Evolutionary conservation across 2,888 invertebrate species (phyloP), one percentile per base, ranked within the genome.

Genomic region (Glyphotaelius pellucidus): DNA sequence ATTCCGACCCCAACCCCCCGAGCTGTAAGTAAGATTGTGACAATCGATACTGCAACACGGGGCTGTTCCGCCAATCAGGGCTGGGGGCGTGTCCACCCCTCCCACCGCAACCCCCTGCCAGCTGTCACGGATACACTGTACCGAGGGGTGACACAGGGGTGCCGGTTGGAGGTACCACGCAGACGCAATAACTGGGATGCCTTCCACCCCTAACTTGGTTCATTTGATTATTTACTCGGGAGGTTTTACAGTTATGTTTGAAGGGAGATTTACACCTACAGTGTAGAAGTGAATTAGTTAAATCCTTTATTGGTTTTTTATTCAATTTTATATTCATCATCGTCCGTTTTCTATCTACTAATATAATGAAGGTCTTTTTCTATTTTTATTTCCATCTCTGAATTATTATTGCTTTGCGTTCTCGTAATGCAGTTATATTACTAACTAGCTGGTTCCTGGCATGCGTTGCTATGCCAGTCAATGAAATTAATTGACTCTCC

Each of bases 41-140:
- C 93, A 93, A 93, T 92, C 93, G 92, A 93, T 93, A 93, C 84
- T 93, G 92, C 92, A 92, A 52, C 90, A 81, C 32, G 84, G 89
- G 89, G 92, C 84, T 85, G 80, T 79, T 89, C 89, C 92, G 85
- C 93, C 93, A 93, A 93, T 93, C 92, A 91, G 91, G 91, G 90
- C 92, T 32, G 90, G 88, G 93, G 93, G 93, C 93, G 93, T 93
- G 93, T 80, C 79, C 67, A n/a, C 42, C 90, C 81, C 88, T 52
- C 42, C 84, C 47, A 47, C 85, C 83, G 83, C 88, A 32, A 81
- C 52, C 52, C 52, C 52, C 25, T 79, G 79, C 90, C 87, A 90
- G 86, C 92, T 90, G 81, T 90, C 87, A 81, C 81, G 38, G 81
- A 35, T 90, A 90, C 92, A 92, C 42, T 92, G 90, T 90, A 79